Conservation (phyloP, 2,797 vertebrate genomes). For the Gastrophryne carolinensis region DNA sequence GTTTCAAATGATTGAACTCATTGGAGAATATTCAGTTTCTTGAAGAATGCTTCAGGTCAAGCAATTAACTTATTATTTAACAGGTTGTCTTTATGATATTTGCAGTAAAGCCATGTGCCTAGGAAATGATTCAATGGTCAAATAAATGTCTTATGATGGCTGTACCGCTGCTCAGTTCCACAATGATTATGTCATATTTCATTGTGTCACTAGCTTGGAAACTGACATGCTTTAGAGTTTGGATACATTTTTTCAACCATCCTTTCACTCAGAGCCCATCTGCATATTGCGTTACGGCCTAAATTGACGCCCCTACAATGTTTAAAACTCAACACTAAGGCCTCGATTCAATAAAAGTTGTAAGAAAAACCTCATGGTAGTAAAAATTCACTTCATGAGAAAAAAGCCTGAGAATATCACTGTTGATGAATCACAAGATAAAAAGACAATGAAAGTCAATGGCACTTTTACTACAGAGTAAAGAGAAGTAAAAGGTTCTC, state of each 20-base stretch:
- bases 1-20: slow-evolving; percentile 22
- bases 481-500: no score
- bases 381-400: no score
- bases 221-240: background rate
- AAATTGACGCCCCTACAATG: no score
- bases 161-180: background rate
- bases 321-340: no score
- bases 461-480: no score
- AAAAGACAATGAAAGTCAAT: no score
- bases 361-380: no score
- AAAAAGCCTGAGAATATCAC: no score
- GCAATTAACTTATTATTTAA: slow-evolving; percentile 47
- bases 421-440: no score
- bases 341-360: no score
- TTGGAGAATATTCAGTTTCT: slow-evolving; percentile 44
- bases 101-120: slow-evolving; percentile 36
- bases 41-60: slow-evolving; percentile 14
- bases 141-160: background rate
- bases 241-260: slow-evolving; percentile 1
- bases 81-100: slow-evolving; percentile 38
- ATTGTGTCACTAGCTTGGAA: slow-evolving; percentile 12
- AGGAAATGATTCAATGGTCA: slow-evolving; percentile 21
- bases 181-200: slow-evolving; percentile 13
- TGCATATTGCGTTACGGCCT: no score
- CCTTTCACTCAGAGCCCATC: background rate